Base-by-base conservation (phyloP, 1,140 invertebrate species). In the Ectropis grisescens region DNA sequence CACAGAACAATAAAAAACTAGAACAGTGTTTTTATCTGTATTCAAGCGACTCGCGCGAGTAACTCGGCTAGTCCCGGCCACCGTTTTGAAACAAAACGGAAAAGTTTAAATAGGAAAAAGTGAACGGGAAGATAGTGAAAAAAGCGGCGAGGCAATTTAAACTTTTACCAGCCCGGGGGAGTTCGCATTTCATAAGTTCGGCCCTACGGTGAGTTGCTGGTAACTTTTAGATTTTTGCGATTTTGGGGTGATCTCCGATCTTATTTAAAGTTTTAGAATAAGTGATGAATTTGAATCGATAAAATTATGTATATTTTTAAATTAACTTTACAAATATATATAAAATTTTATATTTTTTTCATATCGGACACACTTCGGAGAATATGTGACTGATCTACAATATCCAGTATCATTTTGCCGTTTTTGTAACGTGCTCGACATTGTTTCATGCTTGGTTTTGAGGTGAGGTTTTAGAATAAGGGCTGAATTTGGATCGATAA, bases 41-140 rank as follows among this genome's bases (percentile, higher is more conserved):
- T 27, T 34, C 25, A 37, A 19, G 16, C 8, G 16, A 19, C 16
- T 19, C 3, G 3, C 3, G 3, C 16, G 16, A 19, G 16, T 19
- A n/a, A n/a, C n/a, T n/a, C n/a, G n/a, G n/a, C n/a, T n/a, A n/a
- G n/a, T 19, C 16, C 16, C 16, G 16, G 16, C 16, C 16, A 19
- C 16, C 52, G 59, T 59, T 51, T 54, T 56, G 56, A 61, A 70
- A 72, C 67, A 66, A 71, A 79, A 70, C 53, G 58, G 41, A 50
- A 74, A 79, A 76, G 58, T 76, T 79, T 76, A 72, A 74, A 79
- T 74, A 68, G 69, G 67, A 69, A 70, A 75, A 79, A 76, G 62
- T 67, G 65, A 62, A 57, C 44, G 41, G 45, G 49, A 47, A 74
- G 69, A 76, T 76, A 79, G 71, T 79, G 67, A 72, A 72, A 74